A percentile compares a stretch with the other conserved stretches of the same genome.
These are phyloP conservation scores for Cephalopterus ornatus DNA, from an alignment of 2,113 vertebrate genomes.

Conservation along the genomic window DNA sequence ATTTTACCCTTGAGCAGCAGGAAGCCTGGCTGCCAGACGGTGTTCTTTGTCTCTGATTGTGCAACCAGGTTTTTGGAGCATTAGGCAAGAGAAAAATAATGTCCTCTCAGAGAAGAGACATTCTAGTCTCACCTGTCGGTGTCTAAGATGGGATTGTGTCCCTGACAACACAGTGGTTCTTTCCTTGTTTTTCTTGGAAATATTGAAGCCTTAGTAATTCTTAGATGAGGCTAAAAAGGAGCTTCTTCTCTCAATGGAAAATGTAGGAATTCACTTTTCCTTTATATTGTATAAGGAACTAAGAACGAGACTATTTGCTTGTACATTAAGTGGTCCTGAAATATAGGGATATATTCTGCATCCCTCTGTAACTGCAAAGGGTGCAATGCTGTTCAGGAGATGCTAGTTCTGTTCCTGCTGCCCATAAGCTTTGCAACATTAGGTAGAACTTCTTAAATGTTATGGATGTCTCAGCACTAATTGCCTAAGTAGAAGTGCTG, in stretches of 20 bases:
- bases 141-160: background rate
- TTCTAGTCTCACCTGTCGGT: background rate
- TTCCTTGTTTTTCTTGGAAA: background rate
- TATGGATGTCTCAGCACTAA: background rate
- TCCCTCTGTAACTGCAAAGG: background rate
- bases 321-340: background rate
- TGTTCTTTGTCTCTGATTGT: background rate
- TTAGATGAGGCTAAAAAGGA: background rate
- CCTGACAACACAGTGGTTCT: background rate
- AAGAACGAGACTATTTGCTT: background rate
- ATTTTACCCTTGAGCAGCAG: background rate
- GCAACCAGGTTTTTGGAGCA: background rate
- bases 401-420: background rate
- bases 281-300: background rate
- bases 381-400: background rate
- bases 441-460: background rate
- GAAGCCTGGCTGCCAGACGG: background rate
- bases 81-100: background rate
- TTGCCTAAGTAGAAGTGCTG: background rate
- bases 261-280: background rate
- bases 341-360: fast-evolving
- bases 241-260: background rate
- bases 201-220: background rate
- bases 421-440: background rate
- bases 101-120: background rate